Evolutionary conservation across 92 coral and sea anemone species (phyloP).

Genomic region (Heteractis magnifica): DNA sequence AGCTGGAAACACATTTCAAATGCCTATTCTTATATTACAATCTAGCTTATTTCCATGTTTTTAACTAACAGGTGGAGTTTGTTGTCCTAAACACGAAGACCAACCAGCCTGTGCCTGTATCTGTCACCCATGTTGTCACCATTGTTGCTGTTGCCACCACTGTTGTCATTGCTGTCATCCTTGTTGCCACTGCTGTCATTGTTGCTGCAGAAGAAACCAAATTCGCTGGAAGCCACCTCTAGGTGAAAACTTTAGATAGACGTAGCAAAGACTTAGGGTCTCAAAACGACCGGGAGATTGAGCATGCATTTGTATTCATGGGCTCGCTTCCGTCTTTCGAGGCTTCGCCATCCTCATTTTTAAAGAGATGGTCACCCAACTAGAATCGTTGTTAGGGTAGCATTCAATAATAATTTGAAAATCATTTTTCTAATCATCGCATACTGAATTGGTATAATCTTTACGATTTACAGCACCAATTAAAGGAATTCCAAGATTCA

Average conservation of each 20-base stretch:
- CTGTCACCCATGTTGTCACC: slow-evolving; percentile 32
- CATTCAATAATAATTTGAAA: not conserved
- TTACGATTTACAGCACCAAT: not conserved
- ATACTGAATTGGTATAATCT: not conserved
- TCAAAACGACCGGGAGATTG: not conserved
- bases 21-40: not conserved
- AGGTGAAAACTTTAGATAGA: slow-evolving; percentile 5
- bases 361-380: too few relatives aligned
- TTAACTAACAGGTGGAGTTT: slow-evolving; percentile 32
- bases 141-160: slow-evolving; percentile 27
- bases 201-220: slow-evolving; percentile 18
- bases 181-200: slow-evolving; percentile 45
- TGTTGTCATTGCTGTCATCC: slow-evolving; percentile 31
- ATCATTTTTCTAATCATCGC: not conserved
- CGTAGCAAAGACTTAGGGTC: too few relatives aligned
- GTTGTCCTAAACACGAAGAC: slow-evolving; percentile 48
- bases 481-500: not conserved
- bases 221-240: slow-evolving; percentile 27
- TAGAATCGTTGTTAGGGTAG: not conserved
- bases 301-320: not conserved
- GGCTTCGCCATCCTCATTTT: too few relatives aligned
- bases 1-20: too few relatives aligned
- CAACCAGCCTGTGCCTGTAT: slow-evolving; percentile 36
- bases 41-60: not conserved
- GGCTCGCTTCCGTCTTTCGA: too few relatives aligned